A percentile compares a stretch with the other conserved stretches of the same genome.
Evolutionary conservation across 1,140 invertebrate genomes (phyloP).

Genomic region (Platyscapa corneri): DNA sequence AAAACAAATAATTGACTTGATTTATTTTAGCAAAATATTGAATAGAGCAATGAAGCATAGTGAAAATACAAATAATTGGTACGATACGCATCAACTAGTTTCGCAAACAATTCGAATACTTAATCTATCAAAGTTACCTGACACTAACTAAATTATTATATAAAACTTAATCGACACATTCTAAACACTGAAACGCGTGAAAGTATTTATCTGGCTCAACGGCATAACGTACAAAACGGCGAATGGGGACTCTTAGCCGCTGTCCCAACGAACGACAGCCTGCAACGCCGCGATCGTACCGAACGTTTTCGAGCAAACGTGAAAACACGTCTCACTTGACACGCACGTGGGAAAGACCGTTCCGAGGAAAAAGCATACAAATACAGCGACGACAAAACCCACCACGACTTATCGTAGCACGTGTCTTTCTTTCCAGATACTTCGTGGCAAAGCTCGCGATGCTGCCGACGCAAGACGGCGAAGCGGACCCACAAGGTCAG

Average conservation of each 20-base stretch:
- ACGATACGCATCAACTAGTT: not conserved
- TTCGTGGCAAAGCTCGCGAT: slow-evolving; percentile 63
- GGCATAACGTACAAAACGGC: no score
- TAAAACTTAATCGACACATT: no score
- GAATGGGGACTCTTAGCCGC: no score
- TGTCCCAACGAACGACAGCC: no score
- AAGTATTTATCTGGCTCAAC: no score
- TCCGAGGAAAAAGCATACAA: slow-evolving; percentile 39
- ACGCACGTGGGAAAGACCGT: slow-evolving; percentile 29
- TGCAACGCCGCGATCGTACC: not conserved
- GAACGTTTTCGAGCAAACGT: not conserved
- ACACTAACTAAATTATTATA: not conserved
- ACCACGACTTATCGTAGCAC: slow-evolving; percentile 63
- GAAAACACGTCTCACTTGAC: not conserved
- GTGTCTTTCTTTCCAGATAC: slow-evolving; percentile 73
- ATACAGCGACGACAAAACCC: not conserved
- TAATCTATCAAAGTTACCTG: no score
- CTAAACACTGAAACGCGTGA: no score
- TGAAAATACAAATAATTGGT: not conserved
- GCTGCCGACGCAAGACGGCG: slow-evolving; percentile 3
- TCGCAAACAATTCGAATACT: no score
- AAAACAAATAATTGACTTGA: not conserved
- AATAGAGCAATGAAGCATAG: not conserved
- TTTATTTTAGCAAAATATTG: not conserved
- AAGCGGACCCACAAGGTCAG: not conserved